Evolutionary conservation across 2,113 vertebrate genomes (phyloP), one percentile per base, ranked within the genome.

Genomic region (Seriola dumerili): DNA sequence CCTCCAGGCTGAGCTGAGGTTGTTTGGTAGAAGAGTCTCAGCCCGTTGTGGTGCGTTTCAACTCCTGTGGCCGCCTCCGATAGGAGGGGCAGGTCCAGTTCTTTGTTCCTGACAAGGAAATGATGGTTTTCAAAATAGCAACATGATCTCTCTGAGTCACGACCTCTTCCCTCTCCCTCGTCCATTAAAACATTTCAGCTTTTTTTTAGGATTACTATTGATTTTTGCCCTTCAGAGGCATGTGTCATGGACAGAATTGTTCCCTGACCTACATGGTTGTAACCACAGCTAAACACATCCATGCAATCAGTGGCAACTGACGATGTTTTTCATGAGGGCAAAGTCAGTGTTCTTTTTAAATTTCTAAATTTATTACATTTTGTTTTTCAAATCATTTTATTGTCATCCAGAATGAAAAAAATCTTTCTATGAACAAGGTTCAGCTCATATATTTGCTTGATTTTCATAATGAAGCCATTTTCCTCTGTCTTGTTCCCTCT

Each of bases 1-100:
- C 78, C 73, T 73, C 23, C 76, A 68, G 83, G 74, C 79, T 32
- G 58, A 40, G 52, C 58, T 23, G n/a, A 64, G 21, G 29, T 16
- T 44, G 34, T 17, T 48, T 21, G 32, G 17, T 34, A 1, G 16
- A 29, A 32, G 57, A 16, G n/a, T 42, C 52, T 68, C 62, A 48
- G 34, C 59, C 52, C 5, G 48, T 4, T 13, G 6, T 8, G 34
- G 8, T 29, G n/a, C 13, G 23, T 59, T 66, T 72, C 23, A 5
- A 9, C 52, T 80, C 76, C 17, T 59, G 59, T 38, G 40, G 65
- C 12, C 10, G 4, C 55, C 23, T 62, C 2, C 3, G 54, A 57
- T 19, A 57, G 66, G 32, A 44, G 75, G 76, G 72, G 44, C 14
- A 14, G 40, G 36, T 66, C 52, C 38, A 32, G 9, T 11, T 48